These are phyloP conservation scores for Amblyopsis hoosieri DNA, from an alignment of 2,797 vertebrate species.

Conservation along the genomic window DNA sequence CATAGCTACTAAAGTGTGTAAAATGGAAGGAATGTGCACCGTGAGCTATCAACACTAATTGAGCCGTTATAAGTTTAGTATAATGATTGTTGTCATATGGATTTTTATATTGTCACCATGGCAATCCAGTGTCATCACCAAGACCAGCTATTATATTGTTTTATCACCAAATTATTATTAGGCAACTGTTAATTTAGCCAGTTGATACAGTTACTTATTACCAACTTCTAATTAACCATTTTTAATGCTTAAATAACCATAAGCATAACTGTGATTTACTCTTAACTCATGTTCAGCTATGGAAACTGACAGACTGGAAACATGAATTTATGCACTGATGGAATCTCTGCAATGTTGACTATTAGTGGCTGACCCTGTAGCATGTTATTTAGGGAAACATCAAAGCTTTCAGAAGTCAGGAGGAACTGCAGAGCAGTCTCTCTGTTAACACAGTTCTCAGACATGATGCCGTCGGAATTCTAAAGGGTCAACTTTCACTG, in stretches of 20 bases:
- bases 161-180: neutral
- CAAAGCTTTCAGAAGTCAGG: neutral
- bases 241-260: no score
- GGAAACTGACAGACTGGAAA: no score
- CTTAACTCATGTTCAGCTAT: no score
- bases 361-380: constrained; percentile 54
- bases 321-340: no score
- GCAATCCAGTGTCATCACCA: neutral
- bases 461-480: constrained; percentile 26
- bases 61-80: constrained; percentile 30
- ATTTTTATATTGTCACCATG: neutral
- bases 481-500: constrained; percentile 35
- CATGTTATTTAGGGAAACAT: constrained; percentile 54
- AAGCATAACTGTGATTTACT: no score
- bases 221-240: neutral
- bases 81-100: neutral
- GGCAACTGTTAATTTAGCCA: constrained; percentile 2
- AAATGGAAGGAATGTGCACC: constrained; percentile 60
- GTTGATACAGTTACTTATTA: constrained; percentile 2
- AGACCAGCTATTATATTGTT: neutral
- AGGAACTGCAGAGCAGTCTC: neutral
- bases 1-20: constrained; percentile 31
- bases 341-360: constrained; percentile 37
- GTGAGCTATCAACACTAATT: constrained; percentile 36
- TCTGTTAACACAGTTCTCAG: constrained; percentile 18